Percentiles rank a stretch among this genome's conserved stretches.
Evolutionary conservation across 2,113 vertebrate species (phyloP).

Genomic region (Gila orcuttii): DNA sequence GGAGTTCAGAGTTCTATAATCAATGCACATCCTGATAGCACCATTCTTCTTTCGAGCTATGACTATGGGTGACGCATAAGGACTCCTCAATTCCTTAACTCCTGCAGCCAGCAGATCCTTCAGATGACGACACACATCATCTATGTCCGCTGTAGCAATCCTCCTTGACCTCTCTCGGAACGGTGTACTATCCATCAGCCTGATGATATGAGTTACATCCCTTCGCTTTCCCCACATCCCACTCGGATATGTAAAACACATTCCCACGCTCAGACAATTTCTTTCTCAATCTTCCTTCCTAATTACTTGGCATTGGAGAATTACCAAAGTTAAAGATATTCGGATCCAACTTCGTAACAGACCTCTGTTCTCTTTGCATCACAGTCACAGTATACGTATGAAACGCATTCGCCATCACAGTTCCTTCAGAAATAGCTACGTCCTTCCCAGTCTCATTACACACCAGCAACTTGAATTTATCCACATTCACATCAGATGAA

Average conservation of each 20-base stretch:
- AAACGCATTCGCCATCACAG: background rate
- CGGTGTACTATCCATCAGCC: background rate
- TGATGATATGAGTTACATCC: background rate
- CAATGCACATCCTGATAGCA: background rate
- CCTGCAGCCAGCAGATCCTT: background rate
- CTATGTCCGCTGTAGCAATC: background rate
- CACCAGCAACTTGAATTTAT: too few relatives aligned
- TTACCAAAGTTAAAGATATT: background rate
- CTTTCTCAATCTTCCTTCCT: background rate
- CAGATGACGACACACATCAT: background rate
- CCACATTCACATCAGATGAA: too few relatives aligned
- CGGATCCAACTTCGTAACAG: too few relatives aligned
- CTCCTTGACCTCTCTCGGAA: too few relatives aligned
- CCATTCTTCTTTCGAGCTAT: background rate
- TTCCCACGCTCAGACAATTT: background rate
- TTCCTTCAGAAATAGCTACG: background rate
- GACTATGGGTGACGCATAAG: background rate
- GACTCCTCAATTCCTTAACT: background rate
- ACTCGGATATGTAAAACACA: background rate
- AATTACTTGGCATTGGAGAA: background rate
- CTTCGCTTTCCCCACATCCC: background rate
- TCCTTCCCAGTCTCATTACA: background rate
- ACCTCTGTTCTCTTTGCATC: too few relatives aligned
- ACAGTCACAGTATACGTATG: background rate
- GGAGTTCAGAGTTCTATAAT: background rate